These are phyloP conservation scores for Arrhopalites spinosus DNA, from an alignment of 2,888 invertebrate species.

Conservation along the genomic window DNA sequence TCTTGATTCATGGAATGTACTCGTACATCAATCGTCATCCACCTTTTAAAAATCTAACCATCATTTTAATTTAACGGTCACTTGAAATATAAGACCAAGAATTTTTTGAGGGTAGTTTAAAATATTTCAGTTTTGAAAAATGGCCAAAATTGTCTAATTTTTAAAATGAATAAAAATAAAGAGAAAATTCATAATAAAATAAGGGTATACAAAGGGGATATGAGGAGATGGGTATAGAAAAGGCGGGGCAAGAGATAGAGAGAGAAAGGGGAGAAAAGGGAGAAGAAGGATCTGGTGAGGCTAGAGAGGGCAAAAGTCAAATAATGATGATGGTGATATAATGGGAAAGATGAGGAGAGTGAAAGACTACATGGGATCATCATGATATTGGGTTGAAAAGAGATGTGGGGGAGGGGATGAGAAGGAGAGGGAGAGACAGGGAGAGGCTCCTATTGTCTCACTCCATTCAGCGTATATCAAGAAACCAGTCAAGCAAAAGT, in stretches of 20 bases:
- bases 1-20: no score
- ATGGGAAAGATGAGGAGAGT: slow-evolving; percentile 29
- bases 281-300: slow-evolving; percentile 13
- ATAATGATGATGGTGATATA: slow-evolving; percentile 33
- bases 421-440: slow-evolving; percentile 23
- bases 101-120: no score
- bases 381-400: not conserved
- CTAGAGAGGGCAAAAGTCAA: slow-evolving; percentile 34
- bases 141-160: no score
- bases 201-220: not conserved
- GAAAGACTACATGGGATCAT: slow-evolving; percentile 16
- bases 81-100: no score
- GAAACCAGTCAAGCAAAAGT: slow-evolving; percentile 11
- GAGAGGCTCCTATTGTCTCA: slow-evolving; percentile 31
- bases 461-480: slow-evolving; percentile 8
- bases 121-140: no score
- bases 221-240: not conserved
- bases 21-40: no score
- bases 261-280: no score
- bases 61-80: no score
- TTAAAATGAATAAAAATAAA: no score
- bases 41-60: no score
- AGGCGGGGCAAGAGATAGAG: no score
- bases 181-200: no score
- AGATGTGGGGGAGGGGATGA: not conserved